A percentile compares a stretch with the other conserved stretches of the same genome.
phyloP scores from a whole-genome alignment of 2,113 vertebrate genomes.

The Nicator chloris region DNA sequence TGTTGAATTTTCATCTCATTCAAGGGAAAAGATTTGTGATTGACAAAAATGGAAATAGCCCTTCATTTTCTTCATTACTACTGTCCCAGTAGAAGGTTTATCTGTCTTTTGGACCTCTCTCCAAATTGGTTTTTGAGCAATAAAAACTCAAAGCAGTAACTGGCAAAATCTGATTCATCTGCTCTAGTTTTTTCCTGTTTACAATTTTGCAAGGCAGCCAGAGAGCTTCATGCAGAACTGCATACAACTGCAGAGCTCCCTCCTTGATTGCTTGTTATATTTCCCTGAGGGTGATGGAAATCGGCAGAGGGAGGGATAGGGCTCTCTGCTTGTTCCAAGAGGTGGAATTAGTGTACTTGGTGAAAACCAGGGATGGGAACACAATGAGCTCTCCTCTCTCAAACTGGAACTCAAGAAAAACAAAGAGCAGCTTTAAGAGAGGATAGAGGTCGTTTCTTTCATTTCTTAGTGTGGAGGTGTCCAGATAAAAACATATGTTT shows the following conservation, averaged over 20 bases:
- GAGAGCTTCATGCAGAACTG: background rate
- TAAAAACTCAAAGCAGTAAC: background rate
- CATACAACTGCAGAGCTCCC: background rate
- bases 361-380: background rate
- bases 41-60: background rate
- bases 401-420: background rate
- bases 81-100: background rate
- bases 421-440: background rate
- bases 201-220: background rate
- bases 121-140: background rate
- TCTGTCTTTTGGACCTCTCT: background rate
- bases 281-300: background rate
- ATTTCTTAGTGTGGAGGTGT: background rate
- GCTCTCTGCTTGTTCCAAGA: background rate
- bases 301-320: background rate
- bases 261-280: background rate
- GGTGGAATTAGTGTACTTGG: background rate
- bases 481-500: constrained; percentile 36
- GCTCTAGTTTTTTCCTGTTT: background rate
- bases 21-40: background rate
- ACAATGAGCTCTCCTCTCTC: background rate
- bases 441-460: background rate
- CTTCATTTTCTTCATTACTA: background rate
- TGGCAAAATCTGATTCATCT: background rate
- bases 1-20: background rate